A percentile compares a stretch with the other conserved stretches of the same genome.
These are phyloP conservation scores for Mastomys coucha DNA, from an alignment of 2,113 vertebrate species.

Conservation along the genomic window DNA sequence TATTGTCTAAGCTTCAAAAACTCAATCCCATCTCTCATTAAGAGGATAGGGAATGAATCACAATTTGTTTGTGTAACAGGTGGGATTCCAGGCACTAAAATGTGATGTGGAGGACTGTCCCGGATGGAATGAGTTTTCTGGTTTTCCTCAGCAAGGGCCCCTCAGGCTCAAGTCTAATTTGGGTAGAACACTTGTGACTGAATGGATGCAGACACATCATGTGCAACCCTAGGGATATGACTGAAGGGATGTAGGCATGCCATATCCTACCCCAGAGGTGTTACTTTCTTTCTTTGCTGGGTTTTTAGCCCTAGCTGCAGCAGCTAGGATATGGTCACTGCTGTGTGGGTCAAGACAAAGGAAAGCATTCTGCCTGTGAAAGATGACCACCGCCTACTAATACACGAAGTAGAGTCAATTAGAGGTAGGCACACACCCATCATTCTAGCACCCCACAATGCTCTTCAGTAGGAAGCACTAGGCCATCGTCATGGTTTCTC, in stretches of 20 bases:
- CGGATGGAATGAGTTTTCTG: constrained; percentile 14
- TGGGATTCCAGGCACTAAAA: constrained; percentile 36
- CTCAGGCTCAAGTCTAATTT: not conserved
- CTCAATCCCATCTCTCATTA: not conserved
- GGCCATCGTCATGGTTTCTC: not conserved
- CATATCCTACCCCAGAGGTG: not conserved
- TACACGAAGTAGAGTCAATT: not conserved
- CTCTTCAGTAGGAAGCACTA: not conserved
- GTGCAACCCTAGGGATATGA: not conserved
- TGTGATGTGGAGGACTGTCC: not conserved
- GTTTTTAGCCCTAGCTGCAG: not conserved
- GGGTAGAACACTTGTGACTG: not conserved
- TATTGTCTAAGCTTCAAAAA: constrained; percentile 25
- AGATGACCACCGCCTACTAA: not conserved
- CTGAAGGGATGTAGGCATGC: not conserved
- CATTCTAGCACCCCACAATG: not conserved
- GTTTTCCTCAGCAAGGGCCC: not conserved
- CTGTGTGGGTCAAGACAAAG: not conserved
- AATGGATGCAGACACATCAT: not conserved
- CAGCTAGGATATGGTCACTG: not conserved
- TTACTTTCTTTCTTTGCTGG: not conserved
- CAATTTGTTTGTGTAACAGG: constrained; percentile 39
- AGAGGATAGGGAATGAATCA: constrained; percentile 18
- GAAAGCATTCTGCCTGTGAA: not conserved
- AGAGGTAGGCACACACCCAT: not conserved